phyloP scores from a whole-genome alignment of 1,140 invertebrate species.

The Philopotamus ludificatus region DNA sequence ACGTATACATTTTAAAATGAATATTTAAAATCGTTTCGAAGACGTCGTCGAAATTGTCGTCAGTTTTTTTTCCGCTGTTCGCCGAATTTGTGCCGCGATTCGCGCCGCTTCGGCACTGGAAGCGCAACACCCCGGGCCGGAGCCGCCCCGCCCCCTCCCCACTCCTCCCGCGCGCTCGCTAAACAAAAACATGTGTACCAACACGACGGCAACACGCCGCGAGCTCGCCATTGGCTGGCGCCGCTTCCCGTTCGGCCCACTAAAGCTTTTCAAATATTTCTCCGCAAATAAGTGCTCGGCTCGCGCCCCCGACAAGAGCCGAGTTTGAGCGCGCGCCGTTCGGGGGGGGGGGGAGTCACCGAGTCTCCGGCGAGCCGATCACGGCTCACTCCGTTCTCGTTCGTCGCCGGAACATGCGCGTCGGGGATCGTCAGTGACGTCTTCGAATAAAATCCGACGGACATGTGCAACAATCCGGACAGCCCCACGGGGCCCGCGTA shows the following conservation, averaged over 20 bases:
- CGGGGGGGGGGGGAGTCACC: background rate
- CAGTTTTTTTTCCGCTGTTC: background rate
- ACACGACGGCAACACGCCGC: slow-evolving; percentile 32
- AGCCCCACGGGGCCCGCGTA: slow-evolving; percentile 44
- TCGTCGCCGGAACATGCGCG: background rate
- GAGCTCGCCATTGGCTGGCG: slow-evolving; percentile 36
- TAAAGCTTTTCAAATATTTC: slow-evolving; percentile 44
- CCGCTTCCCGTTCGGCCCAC: slow-evolving; percentile 40
- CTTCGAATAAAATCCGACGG: background rate
- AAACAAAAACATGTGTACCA: slow-evolving; percentile 57
- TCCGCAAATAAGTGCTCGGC: slow-evolving; percentile 41
- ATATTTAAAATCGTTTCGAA: no score
- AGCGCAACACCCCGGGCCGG: slow-evolving; percentile 10
- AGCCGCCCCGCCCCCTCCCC: slow-evolving; percentile 7
- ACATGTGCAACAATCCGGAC: slow-evolving; percentile 52
- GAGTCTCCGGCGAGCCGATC: slow-evolving; percentile 7
- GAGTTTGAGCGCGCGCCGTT: background rate
- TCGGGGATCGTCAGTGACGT: background rate
- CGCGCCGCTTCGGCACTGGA: background rate
- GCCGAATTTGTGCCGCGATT: background rate
- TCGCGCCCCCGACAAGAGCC: background rate
- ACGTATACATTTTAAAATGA: no score
- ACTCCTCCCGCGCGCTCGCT: slow-evolving; percentile 45
- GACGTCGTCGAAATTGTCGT: background rate
- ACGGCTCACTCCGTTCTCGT: slow-evolving; percentile 18